Evolutionary conservation across 2,888 invertebrate genomes (phyloP).

Genomic region (Dascillus cervinus): DNA sequence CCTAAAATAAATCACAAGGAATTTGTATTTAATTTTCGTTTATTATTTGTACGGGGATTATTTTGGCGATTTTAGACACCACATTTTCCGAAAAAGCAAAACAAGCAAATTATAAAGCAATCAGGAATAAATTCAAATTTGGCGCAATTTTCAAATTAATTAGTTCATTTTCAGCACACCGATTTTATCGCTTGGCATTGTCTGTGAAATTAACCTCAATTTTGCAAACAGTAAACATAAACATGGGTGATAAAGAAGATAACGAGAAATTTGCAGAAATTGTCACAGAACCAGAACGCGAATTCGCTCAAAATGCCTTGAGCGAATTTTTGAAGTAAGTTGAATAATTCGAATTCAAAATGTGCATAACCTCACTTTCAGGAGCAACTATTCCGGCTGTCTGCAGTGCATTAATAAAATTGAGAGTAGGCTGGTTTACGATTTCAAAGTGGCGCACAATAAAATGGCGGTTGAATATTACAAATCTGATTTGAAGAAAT

Average conservation of each 20-base stretch:
- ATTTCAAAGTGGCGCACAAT: constrained; percentile 74
- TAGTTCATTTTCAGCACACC: too few species aligned
- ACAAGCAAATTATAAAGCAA: too few species aligned
- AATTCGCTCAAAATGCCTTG: constrained; percentile 36
- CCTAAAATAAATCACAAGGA: too few species aligned
- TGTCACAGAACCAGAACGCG: constrained; percentile 37
- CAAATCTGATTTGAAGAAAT: constrained; percentile 62
- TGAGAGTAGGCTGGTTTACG: constrained; percentile 54
- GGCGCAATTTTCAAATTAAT: too few species aligned
- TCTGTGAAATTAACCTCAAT: too few species aligned
- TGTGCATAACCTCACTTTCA: constrained; percentile 20
- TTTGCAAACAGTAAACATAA: too few species aligned
- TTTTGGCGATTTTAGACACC: too few species aligned
- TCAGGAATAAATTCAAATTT: too few species aligned
- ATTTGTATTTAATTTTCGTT: too few species aligned
- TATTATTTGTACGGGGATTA: too few species aligned
- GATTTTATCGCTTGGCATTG: too few species aligned
- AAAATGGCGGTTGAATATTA: constrained; percentile 78
- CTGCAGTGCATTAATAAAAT: constrained; percentile 58
- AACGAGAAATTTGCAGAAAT: constrained; percentile 31
- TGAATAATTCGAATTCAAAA: constrained; percentile 1
- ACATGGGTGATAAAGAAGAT: constrained; percentile 33
- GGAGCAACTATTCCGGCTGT: constrained; percentile 54
- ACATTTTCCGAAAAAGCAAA: too few species aligned
- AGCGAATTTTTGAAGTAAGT: constrained; percentile 38